Base-by-base conservation (phyloP, 2,888 invertebrate genomes). In the Parascotia fuliginaria region DNA sequence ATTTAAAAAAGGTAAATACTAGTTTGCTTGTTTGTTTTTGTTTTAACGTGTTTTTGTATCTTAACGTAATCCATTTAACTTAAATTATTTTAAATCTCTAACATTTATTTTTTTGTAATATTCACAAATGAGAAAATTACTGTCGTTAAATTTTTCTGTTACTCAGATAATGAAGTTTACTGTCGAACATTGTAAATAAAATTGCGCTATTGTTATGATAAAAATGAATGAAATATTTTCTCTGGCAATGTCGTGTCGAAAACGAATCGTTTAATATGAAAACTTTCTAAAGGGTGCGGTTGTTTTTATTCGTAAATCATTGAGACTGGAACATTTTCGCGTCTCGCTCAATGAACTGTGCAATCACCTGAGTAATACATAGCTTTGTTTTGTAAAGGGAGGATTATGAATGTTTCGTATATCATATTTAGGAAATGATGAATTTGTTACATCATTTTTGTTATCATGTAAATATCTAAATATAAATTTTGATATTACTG, bases 221-320 rank as follows among this genome's bases (percentile, higher is more conserved):
- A n/a, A n/a, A n/a, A n/a, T n/a, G n/a, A n/a, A 36, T 9, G 3
- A 36, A 36, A 36, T 19, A 9, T n/a, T 19, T 1, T 11, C 1
- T 7, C 16, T 7, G 6, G 11, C 7, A 5, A 19, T 16, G 22
- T 11, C 12, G 37, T 24, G 15, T 27, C 38, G 28, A n/a, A 0
- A 19, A 5, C 24, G 16, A 4, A 9, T 37, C 50, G 44, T 44
- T 32, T 22, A 37, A 15, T 31, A 37, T 36, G 33, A 36, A 41
- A 47, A 47, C 19, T 24, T 31, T 4, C 1, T 12, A 36, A 34
- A 36, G 36, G 37, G 15, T 27, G n/a, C 3, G 33, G 41, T 60
- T 44, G 28, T 36, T 39, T 47, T 50, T 47, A 31, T 50, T 33
- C 15, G 40, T 54, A 54, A 56, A 61, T 52, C 40, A 48, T 48